Percentiles rank a stretch among this genome's conserved stretches.
phyloP scores from a whole-genome alignment of 1,140 invertebrate species.

The Dreissena rostriformis region DNA sequence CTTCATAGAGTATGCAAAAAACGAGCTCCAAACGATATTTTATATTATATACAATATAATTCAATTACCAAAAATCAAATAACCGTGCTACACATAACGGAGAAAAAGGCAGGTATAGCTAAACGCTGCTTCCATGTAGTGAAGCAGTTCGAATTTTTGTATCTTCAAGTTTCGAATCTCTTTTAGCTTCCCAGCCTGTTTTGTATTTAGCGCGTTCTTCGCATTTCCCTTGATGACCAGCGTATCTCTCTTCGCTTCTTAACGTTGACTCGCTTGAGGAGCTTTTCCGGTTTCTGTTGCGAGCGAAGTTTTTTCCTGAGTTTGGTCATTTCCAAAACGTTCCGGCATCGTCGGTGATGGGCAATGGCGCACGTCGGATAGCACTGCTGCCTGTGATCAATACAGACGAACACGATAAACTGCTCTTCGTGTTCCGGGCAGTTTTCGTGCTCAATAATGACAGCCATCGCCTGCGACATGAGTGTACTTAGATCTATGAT shows the following conservation, averaged over 20 bases:
- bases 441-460: conserved; percentile 38
- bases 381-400: conserved; percentile 35
- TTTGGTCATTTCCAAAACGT: conserved; percentile 42
- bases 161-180: conserved; percentile 35
- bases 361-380: conserved; percentile 38
- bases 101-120: too few species aligned
- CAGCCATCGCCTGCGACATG: conserved; percentile 20
- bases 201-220: conserved; percentile 10
- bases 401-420: conserved; percentile 38
- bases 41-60: too few species aligned
- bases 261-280: conserved; percentile 35
- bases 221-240: neutral
- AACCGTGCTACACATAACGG: too few species aligned
- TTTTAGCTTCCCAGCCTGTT: conserved; percentile 10
- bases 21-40: too few species aligned
- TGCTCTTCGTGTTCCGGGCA: conserved; percentile 43
- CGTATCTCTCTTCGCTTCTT: conserved; percentile 10
- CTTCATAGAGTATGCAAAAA: too few species aligned
- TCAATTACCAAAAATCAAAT: too few species aligned
- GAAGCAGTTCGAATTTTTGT: conserved; percentile 24
- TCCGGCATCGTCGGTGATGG: conserved; percentile 27
- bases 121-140: conserved; percentile 28
- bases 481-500: conserved; percentile 36
- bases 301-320: conserved; percentile 35
- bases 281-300: conserved; percentile 40